These are phyloP conservation scores for Bettongia penicillata DNA, from an alignment of 2,113 vertebrate species.

Conservation along the genomic window DNA sequence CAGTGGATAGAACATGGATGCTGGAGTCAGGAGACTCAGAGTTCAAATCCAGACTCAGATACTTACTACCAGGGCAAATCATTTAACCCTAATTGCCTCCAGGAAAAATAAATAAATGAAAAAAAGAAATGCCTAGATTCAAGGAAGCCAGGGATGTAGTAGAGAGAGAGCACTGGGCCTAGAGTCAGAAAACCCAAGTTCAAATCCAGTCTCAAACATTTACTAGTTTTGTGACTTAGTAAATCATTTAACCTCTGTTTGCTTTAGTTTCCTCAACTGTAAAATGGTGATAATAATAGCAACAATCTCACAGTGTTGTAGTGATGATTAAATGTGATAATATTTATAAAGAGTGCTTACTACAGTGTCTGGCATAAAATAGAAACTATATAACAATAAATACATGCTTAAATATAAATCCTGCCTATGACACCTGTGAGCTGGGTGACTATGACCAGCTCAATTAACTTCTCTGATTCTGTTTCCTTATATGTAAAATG, in stretches of 20 bases:
- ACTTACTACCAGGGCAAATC: no score
- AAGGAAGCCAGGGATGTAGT: no score
- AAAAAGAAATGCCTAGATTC: neutral
- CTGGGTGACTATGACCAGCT: neutral
- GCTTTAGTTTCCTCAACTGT: neutral
- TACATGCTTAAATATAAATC: neutral
- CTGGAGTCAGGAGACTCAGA: no score
- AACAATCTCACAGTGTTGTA: neutral
- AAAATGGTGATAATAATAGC: neutral
- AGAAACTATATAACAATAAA: neutral
- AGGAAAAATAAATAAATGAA: no score
- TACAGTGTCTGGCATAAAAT: neutral
- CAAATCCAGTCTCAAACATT: neutral
- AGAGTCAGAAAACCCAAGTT: neutral
- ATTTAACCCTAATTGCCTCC: no score
- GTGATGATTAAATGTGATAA: neutral
- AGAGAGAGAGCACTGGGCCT: neutral
- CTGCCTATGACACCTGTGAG: neutral
- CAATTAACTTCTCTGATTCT: neutral
- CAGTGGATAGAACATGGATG: no score
- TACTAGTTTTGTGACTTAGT: neutral
- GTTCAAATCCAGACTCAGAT: no score
- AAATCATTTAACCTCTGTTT: neutral
- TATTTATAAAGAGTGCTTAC: neutral
- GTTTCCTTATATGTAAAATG: neutral